A percentile compares a stretch with the other conserved stretches of the same genome.
Evolutionary conservation across 2,888 invertebrate genomes (phyloP).

Genomic region (Tipula lateralis): DNA sequence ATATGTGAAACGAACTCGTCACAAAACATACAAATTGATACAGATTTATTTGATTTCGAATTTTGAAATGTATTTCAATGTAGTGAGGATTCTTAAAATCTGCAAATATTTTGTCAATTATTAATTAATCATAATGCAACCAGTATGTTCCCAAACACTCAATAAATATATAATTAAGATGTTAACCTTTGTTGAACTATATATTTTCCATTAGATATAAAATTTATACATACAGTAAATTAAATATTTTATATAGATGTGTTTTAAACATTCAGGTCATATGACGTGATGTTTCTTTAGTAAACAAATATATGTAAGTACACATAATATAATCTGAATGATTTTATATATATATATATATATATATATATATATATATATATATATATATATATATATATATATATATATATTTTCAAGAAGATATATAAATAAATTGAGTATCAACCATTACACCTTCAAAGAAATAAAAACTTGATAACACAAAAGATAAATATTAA

Average conservation of each 20-base stretch:
- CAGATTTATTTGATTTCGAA: no score
- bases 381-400: no score
- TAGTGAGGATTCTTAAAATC: no score
- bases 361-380: no score
- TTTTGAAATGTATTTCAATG: no score
- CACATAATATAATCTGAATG: background rate
- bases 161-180: background rate
- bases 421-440: conserved; percentile 19
- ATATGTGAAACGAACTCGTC: no score
- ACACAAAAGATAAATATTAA: conserved; percentile 24
- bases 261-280: background rate
- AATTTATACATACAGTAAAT: no score
- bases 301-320: background rate
- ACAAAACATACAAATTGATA: no score
- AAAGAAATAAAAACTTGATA: conserved; percentile 24
- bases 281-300: background rate
- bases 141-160: background rate
- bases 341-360: no score
- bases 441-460: conserved; percentile 11
- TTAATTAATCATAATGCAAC: background rate
- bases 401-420: conserved; percentile 20
- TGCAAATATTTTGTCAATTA: no score
- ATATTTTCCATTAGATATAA: background rate
- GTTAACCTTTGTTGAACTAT: background rate
- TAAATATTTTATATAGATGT: background rate